phyloP scores from a whole-genome alignment of 92 coral and sea anemone genomes.

The Montipora capitata region DNA sequence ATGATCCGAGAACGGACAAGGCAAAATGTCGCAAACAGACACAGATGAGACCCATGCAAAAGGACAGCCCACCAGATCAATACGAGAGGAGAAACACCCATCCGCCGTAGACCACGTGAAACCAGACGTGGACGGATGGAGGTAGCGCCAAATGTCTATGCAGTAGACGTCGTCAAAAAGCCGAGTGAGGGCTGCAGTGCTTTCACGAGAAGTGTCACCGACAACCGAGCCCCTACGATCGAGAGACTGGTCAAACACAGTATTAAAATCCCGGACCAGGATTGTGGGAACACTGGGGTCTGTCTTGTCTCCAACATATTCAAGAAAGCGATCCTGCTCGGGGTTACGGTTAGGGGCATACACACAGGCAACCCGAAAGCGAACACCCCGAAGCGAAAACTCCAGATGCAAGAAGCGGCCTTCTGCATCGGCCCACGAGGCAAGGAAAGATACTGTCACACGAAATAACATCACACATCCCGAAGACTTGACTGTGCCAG shows the following conservation, averaged over 20 bases:
- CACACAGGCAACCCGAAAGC: no score
- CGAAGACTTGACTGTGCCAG: no score
- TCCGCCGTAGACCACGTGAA: conserved; percentile 25
- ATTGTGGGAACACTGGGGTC: not conserved
- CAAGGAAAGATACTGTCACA: no score
- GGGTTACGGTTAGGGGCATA: no score
- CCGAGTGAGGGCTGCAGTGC: not conserved
- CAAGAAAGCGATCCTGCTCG: no score
- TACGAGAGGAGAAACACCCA: not conserved
- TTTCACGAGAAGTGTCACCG: not conserved
- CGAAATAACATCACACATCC: no score
- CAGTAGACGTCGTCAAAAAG: not conserved
- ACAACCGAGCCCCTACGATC: not conserved
- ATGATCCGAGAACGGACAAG: conserved; percentile 43
- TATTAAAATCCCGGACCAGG: not conserved
- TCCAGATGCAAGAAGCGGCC: no score
- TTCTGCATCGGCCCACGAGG: no score
- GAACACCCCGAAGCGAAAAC: no score
- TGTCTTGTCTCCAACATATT: no score
- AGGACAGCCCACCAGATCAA: conserved; percentile 34
- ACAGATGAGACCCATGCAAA: not conserved
- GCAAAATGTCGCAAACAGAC: not conserved
- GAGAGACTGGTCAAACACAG: not conserved
- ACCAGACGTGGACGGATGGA: not conserved
- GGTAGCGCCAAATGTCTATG: conserved; percentile 26